A percentile compares a stretch with the other conserved stretches of the same genome.
phyloP scores from a whole-genome alignment of 2,888 invertebrate species.

The Drosophila yooni region DNA sequence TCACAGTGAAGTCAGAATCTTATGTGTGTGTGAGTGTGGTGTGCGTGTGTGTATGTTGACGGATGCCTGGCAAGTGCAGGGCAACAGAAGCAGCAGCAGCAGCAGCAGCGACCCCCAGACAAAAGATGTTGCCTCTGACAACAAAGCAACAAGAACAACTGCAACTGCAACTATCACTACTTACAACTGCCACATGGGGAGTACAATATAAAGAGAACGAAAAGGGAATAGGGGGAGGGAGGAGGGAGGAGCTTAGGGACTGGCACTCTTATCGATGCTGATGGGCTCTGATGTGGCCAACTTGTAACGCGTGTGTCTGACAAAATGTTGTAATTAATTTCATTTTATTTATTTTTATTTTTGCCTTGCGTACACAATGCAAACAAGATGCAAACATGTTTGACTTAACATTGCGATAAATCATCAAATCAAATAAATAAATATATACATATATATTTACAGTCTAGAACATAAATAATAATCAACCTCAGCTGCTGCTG shows the following conservation, averaged over 20 bases:
- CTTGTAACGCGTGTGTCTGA: conserved; percentile 75
- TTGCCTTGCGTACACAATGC: conserved; percentile 1
- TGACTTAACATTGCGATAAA: conserved; percentile 54
- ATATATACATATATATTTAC: not conserved
- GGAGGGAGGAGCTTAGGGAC: not conserved
- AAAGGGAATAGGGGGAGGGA: not conserved
- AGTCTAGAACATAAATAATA: not conserved
- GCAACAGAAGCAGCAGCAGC: conserved; percentile 40
- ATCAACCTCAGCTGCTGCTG: conserved; percentile 13
- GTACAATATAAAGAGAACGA: not conserved
- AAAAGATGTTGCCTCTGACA: conserved; percentile 51
- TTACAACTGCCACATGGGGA: conserved; percentile 33
- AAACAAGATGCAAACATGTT: conserved; percentile 58
- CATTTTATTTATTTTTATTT: conserved; percentile 24
- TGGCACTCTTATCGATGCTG: conserved; percentile 41
- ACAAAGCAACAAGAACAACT: conserved; percentile 26
- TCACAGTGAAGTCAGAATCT: conserved; percentile 14
- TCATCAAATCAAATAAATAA: conserved; percentile 33
- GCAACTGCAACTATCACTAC: conserved; percentile 46
- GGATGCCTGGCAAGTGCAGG: conserved; percentile 78
- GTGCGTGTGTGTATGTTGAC: conserved; percentile 60
- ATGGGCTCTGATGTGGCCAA: conserved; percentile 67
- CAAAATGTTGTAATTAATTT: conserved; percentile 80
- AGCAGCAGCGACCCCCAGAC: conserved; percentile 50
- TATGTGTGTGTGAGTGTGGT: conserved; percentile 9